These are phyloP conservation scores for Pseudomyrmex gracilis DNA, from an alignment of 1,140 invertebrate genomes.

Conservation along the genomic window DNA sequence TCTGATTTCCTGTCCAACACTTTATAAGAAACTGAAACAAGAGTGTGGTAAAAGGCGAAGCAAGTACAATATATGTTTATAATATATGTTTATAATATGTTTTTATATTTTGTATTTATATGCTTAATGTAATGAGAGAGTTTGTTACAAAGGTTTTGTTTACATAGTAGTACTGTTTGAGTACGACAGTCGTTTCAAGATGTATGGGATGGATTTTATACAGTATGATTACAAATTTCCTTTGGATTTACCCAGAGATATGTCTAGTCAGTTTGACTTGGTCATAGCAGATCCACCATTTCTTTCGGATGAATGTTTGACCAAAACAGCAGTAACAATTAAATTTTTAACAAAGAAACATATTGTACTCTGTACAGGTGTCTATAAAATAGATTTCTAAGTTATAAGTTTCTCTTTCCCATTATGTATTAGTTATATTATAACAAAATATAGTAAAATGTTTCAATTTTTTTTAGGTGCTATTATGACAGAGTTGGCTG, in stretches of 20 bases:
- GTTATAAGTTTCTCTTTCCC: background rate
- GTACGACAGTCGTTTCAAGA: constrained; percentile 92
- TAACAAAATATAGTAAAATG: constrained; percentile 19
- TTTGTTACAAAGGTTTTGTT: constrained; percentile 13
- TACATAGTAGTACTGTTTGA: constrained; percentile 92
- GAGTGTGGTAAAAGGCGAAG: constrained; percentile 83
- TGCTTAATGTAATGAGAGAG: too few relatives aligned
- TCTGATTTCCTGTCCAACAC: constrained; percentile 95
- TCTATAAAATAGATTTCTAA: background rate
- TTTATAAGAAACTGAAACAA: constrained; percentile 90
- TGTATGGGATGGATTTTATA: constrained; percentile 93
- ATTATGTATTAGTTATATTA: background rate
- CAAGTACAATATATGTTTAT: constrained; percentile 43
- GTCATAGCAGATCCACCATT: constrained; percentile 98
- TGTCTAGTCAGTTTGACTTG: constrained; percentile 90
- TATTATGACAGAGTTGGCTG: constrained; percentile 90
- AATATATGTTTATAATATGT: background rate
- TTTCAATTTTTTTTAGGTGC: constrained; percentile 86
- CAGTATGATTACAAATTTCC: constrained; percentile 96
- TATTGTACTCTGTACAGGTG: constrained; percentile 96
- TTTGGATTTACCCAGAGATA: constrained; percentile 88
- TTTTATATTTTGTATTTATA: too few relatives aligned
- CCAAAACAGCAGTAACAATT: constrained; percentile 93
- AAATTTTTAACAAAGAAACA: constrained; percentile 92
- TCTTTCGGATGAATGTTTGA: constrained; percentile 96